phyloP scores from a whole-genome alignment of 2,113 vertebrate species.

The Numida meleagris region DNA sequence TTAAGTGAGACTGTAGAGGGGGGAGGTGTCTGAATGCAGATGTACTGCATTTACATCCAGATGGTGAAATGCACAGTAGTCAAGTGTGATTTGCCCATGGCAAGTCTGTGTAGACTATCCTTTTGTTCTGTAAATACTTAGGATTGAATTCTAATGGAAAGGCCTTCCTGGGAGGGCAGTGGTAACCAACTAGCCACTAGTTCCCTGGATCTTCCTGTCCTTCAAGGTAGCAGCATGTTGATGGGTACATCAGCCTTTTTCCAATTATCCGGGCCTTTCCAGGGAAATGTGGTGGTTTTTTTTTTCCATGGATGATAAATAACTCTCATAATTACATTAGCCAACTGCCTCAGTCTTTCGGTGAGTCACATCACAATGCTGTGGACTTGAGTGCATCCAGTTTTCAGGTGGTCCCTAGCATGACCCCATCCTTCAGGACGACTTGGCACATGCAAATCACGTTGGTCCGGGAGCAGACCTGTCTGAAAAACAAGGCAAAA shows the following conservation, averaged over 20 bases:
- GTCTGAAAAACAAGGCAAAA: background rate
- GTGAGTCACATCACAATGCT: background rate
- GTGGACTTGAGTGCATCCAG: background rate
- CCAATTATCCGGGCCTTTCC: background rate
- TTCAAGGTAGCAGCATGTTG: background rate
- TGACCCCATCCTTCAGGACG: background rate
- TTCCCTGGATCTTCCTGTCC: background rate
- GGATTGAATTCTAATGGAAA: background rate
- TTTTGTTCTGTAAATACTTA: background rate
- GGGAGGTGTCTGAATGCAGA: rapidly evolving
- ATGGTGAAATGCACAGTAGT: background rate
- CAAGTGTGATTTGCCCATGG: background rate
- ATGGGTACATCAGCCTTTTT: background rate
- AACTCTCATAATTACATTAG: rapidly evolving
- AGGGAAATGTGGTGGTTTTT: background rate
- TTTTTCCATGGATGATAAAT: background rate
- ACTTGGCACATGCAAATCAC: rapidly evolving
- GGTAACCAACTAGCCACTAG: background rate
- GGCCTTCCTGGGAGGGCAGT: background rate
- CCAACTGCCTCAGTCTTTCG: background rate
- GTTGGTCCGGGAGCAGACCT: background rate
- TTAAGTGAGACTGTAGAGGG: background rate
- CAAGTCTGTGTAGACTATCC: background rate
- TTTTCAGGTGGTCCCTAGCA: background rate
- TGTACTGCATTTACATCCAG: background rate